phyloP scores from a whole-genome alignment of 2,888 invertebrate genomes.

The Drosophila histrio region DNA sequence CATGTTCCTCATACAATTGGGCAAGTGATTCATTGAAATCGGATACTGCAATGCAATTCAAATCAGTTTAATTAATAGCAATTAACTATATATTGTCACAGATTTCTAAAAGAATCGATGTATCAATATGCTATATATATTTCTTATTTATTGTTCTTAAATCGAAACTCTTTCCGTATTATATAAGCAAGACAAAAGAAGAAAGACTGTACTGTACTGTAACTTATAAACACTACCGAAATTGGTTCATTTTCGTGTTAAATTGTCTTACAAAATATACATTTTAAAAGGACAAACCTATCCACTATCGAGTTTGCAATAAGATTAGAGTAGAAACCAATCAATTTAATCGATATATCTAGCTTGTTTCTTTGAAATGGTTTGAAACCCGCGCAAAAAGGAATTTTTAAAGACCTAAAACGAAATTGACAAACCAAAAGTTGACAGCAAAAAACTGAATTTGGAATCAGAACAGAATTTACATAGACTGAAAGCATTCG shows the following conservation, averaged over 20 bases:
- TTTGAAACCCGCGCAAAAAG: neutral
- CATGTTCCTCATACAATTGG: slow-evolving; percentile 94
- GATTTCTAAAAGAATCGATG: too few species aligned
- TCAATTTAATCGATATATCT: neutral
- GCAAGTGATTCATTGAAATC: slow-evolving; percentile 96
- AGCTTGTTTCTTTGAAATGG: neutral
- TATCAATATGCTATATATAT: neutral
- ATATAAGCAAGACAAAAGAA: too few species aligned
- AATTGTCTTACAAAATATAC: neutral
- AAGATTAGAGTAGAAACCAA: neutral
- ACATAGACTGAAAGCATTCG: slow-evolving; percentile 18
- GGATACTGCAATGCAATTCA: slow-evolving; percentile 87
- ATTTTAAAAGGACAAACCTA: neutral
- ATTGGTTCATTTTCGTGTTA: neutral
- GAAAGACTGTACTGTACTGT: too few species aligned
- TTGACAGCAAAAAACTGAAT: neutral
- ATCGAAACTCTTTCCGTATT: too few species aligned
- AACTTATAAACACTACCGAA: neutral
- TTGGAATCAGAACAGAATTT: slow-evolving; percentile 22
- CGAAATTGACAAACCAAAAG: neutral
- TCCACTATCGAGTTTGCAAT: neutral
- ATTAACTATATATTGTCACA: too few species aligned
- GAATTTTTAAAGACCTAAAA: slow-evolving; percentile 8
- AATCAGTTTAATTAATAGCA: neutral
- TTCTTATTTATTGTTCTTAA: neutral